These are phyloP conservation scores for Agrenia bidenticulata DNA, from an alignment of 2,888 invertebrate species.

Conservation along the genomic window DNA sequence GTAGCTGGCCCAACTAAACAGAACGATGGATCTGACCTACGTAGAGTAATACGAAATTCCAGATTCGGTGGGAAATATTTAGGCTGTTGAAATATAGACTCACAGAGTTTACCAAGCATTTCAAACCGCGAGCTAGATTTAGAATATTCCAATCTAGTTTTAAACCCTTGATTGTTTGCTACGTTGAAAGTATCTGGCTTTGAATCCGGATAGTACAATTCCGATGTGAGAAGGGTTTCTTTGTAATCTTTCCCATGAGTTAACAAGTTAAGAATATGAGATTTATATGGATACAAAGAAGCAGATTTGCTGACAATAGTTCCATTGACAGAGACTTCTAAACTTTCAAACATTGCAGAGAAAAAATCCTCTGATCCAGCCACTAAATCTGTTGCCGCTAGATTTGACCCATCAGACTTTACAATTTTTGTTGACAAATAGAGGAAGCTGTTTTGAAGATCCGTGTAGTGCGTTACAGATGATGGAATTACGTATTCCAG, in stretches of 20 bases:
- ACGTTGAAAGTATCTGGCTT: background rate
- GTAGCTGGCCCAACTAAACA: background rate
- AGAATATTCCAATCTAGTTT: background rate
- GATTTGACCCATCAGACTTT: background rate
- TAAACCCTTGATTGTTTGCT: background rate
- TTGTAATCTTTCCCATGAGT: background rate
- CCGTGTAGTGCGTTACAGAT: background rate
- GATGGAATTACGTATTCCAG: background rate
- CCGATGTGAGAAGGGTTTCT: background rate
- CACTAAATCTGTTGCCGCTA: background rate
- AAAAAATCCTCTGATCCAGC: background rate
- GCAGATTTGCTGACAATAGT: background rate
- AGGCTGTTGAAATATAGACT: background rate
- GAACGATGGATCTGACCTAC: background rate
- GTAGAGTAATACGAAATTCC: background rate
- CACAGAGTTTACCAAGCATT: background rate
- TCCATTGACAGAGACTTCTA: background rate
- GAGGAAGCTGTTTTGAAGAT: background rate
- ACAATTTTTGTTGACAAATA: background rate
- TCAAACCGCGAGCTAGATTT: background rate
- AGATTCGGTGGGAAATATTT: background rate
- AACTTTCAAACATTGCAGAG: background rate
- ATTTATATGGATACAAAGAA: background rate
- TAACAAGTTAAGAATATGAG: background rate
- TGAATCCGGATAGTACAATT: constrained; percentile 1